phyloP scores from a whole-genome alignment of 2,888 invertebrate species.

The Sabatieria punctata region DNA sequence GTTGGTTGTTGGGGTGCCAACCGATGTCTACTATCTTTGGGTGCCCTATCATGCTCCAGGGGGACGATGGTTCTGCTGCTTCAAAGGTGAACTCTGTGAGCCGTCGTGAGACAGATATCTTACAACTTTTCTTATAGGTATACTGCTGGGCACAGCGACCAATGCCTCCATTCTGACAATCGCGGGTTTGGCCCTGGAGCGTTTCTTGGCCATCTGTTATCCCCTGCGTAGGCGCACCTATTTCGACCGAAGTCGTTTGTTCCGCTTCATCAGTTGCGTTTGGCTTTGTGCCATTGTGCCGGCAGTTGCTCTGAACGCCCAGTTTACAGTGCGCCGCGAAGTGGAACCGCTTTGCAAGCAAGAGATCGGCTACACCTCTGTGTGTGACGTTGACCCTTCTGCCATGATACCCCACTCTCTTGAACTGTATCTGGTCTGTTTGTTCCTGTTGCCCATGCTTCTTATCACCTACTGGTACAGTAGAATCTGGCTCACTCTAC shows the following conservation, averaged over 20 bases:
- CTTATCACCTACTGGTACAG: neutral
- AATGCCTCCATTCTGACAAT: constrained; percentile 27
- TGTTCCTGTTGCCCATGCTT: neutral
- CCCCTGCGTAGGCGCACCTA: constrained; percentile 17
- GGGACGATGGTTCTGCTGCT: neutral
- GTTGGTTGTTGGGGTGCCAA: constrained; percentile 25
- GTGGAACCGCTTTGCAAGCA: neutral
- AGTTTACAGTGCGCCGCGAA: neutral
- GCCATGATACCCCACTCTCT: neutral
- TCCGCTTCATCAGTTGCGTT: neutral
- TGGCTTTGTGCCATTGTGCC: neutral
- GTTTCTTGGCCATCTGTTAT: constrained; percentile 27
- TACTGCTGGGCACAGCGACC: constrained; percentile 24
- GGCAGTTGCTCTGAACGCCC: neutral
- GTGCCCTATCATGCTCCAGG: constrained; percentile 14
- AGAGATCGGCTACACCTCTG: neutral
- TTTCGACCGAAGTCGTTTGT: constrained; percentile 3
- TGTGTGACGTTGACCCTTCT: neutral
- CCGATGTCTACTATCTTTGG: constrained; percentile 25
- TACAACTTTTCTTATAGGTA: constrained; percentile 13
- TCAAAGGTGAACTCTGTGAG: neutral
- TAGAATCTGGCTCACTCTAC: no score
- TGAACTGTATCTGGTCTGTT: neutral
- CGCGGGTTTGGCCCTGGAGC: constrained; percentile 20
- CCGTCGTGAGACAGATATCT: neutral